Conservation (phyloP, 2,113 vertebrate genomes). For the Mobula birostris region DNA sequence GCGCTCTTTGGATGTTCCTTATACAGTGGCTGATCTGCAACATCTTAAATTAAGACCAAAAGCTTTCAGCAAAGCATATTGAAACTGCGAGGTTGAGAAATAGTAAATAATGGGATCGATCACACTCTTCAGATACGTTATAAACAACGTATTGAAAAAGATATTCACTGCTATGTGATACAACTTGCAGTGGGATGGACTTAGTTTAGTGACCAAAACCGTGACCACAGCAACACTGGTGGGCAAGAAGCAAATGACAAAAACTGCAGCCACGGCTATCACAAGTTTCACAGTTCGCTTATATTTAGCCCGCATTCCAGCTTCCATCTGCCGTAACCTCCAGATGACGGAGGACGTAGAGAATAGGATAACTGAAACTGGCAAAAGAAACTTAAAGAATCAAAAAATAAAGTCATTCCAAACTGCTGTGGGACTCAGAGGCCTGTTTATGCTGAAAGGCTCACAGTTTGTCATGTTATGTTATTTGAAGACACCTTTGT, state of each 20-base stretch:
- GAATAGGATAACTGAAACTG: not conserved
- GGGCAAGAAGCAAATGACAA: too few species aligned
- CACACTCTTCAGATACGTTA: conserved; percentile 37
- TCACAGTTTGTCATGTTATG: not conserved
- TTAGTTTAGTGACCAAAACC: too few species aligned
- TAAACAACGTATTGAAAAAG: too few species aligned
- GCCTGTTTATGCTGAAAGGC: conserved; percentile 28
- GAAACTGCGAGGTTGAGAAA: conserved; percentile 53
- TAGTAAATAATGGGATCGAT: conserved; percentile 57
- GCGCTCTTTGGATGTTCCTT: too few species aligned
- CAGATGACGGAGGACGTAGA: not conserved
- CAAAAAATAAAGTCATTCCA: not conserved
- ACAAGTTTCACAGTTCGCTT: too few species aligned
- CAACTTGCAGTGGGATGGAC: conserved; percentile 43
- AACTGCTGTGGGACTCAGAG: conserved; percentile 5
- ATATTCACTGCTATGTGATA: too few species aligned
- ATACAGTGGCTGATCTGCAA: not conserved
- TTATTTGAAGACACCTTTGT: not conserved
- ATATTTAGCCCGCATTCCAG: too few species aligned
- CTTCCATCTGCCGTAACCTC: too few species aligned
- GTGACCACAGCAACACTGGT: not conserved
- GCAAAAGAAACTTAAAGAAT: not conserved
- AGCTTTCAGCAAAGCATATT: too few species aligned
- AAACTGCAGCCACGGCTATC: too few species aligned
- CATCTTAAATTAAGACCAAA: too few species aligned